Evolutionary conservation across 2,797 vertebrate species (phyloP).

Genomic region (Pseudochirops cupreus): DNA sequence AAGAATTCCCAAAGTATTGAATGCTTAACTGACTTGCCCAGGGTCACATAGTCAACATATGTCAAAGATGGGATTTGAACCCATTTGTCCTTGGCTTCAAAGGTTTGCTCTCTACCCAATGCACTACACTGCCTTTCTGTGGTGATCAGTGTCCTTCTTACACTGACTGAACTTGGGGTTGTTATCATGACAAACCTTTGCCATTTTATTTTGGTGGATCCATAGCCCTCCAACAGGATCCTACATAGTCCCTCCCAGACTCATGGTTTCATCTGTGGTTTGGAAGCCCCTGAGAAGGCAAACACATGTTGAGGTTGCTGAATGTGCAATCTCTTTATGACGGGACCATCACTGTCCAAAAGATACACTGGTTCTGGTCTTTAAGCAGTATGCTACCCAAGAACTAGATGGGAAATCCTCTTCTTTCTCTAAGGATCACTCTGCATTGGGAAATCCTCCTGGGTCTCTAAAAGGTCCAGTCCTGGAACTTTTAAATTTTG

Average conservation of each 20-base stretch:
- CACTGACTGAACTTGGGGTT: not conserved
- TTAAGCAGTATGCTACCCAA: not conserved
- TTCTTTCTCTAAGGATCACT: too few relatives aligned
- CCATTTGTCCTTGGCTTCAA: not conserved
- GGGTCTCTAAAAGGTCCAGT: not conserved
- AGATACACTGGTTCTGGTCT: not conserved
- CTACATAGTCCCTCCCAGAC: not conserved
- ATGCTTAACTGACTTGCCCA: not conserved
- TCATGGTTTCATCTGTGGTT: not conserved
- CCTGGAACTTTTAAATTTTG: not conserved
- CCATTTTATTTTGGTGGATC: not conserved
- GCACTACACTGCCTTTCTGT: not conserved
- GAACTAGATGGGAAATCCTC: not conserved
- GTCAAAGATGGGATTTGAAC: not conserved
- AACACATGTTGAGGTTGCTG: not conserved
- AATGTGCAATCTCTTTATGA: not conserved
- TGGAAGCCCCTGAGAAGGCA: not conserved
- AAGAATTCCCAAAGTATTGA: not conserved
- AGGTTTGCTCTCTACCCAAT: not conserved
- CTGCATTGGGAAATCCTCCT: not conserved
- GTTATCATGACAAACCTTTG: not conserved
- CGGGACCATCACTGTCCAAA: not conserved
- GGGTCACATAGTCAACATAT: not conserved
- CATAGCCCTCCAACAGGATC: not conserved
- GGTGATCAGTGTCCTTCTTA: not conserved